Evolutionary conservation across 2,113 vertebrate species (phyloP).

Genomic region (Amphilophus citrinellus): DNA sequence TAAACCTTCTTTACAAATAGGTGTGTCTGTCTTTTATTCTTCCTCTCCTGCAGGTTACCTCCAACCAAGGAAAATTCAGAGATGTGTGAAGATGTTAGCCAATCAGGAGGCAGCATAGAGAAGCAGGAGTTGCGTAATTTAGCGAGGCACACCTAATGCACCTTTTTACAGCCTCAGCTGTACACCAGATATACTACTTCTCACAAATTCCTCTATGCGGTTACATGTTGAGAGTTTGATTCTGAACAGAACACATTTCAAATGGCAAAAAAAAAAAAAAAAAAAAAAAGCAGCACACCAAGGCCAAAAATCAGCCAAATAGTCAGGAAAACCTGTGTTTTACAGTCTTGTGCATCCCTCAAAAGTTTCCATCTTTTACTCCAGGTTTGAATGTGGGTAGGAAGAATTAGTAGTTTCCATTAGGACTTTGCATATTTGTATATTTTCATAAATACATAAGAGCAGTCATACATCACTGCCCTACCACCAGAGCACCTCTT

Average conservation of each 20-base stretch:
- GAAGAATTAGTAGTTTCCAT: neutral
- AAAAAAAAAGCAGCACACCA: neutral
- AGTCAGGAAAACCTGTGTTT: conserved; percentile 8
- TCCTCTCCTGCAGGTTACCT: conserved; percentile 46
- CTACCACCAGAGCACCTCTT: neutral
- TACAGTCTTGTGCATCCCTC: neutral
- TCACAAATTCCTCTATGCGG: conserved; percentile 34
- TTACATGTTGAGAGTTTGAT: neutral
- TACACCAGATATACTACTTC: neutral
- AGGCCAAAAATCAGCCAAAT: neutral
- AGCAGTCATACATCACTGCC: neutral
- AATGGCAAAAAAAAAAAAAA: neutral
- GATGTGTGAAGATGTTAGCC: conserved; percentile 30
- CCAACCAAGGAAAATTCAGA: conserved; percentile 30
- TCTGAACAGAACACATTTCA: neutral
- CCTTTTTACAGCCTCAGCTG: neutral
- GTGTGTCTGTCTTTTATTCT: conserved; percentile 7
- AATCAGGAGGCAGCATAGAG: conserved; percentile 46
- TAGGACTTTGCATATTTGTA: conserved; percentile 7
- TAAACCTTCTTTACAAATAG: neutral
- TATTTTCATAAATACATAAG: neutral
- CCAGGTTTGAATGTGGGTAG: neutral
- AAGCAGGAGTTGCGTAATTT: conserved; percentile 59
- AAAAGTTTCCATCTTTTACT: conserved; percentile 1
- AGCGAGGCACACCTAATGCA: conserved; percentile 36